phyloP scores from a whole-genome alignment of 2,888 invertebrate species.

The Dysmachus trigonus region DNA sequence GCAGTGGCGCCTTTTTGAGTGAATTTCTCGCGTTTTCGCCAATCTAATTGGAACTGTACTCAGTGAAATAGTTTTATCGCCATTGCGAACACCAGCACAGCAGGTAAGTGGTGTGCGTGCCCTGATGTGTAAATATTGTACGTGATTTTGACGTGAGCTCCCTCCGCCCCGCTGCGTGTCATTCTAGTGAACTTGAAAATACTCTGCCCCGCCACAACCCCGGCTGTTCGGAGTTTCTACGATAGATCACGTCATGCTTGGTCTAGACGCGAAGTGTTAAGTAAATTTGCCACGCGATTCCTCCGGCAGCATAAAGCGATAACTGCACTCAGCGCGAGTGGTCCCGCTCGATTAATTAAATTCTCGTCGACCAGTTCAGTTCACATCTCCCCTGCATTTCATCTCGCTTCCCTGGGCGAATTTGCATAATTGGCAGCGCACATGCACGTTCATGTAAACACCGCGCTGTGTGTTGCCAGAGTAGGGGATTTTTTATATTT shows the following conservation, averaged over 20 bases:
- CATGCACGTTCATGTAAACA: background rate
- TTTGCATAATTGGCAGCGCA: background rate
- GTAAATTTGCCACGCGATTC: background rate
- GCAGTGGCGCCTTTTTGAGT: background rate
- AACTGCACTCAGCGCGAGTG: background rate
- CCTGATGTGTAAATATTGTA: background rate
- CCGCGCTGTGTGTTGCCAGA: background rate
- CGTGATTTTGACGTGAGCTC: background rate
- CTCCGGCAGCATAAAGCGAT: background rate
- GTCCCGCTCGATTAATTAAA: background rate
- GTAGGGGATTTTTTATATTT: background rate
- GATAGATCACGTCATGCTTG: background rate
- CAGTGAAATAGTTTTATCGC: background rate
- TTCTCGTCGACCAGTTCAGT: background rate
- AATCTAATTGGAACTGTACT: background rate
- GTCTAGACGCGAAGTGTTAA: background rate
- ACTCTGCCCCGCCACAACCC: background rate
- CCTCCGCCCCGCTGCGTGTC: background rate
- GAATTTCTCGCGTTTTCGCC: background rate
- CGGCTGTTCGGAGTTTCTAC: background rate
- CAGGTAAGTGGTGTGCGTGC: background rate
- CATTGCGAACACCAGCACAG: background rate
- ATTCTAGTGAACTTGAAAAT: constrained; percentile 3
- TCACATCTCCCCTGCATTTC: background rate
- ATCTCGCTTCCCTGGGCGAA: background rate